Base-by-base conservation (phyloP, 2,888 invertebrate genomes). In the Cetonia aurata region DNA sequence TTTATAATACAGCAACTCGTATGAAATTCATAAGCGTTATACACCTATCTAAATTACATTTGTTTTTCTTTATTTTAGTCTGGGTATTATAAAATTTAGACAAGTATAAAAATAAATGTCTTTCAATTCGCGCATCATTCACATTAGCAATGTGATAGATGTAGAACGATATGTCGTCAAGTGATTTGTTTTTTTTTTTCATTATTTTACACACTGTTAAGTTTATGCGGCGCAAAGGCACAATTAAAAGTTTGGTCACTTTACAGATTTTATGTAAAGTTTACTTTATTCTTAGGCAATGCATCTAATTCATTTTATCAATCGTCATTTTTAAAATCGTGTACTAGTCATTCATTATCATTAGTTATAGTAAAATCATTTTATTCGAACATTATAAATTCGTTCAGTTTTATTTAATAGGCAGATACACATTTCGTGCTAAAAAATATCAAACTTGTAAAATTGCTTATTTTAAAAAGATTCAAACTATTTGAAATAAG, bases 211-310 rank as follows among this genome's bases (percentile, higher is more conserved):
- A 66, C 42, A 33, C 53, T 53, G 19, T 15, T 44, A 15, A 53
- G 3, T 60, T 25, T 50, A 41, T 41, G 42, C 48, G 69, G 53
- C 52, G 53, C 59, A 50, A 69, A 69, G 69, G 69, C 69, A 69
- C 69, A 60, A 60, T 69, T 69, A 52, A 60, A 31, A 56, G 52
- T 69, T 69, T 69, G 69, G 69, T 69, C 69, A 69, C 69, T 13
- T 48, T 62, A 62, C 50, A 62, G 37, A 6, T 44, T 62, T 46
- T 62, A 33, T 31, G 8, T 56, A 41, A 37, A 41, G 15, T 33
- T 55, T 56, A 17, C 15, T 15, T 41, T 6, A 55, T 55, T 55
- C 31, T 9, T 33, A 55, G 55, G 33, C 55, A 33, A 55, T 55
- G 33, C 13, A 31, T 55, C 33, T 55, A 25, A 25, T 25, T 25